Evolutionary conservation across 2,797 vertebrate species (phyloP).

Genomic region (Lepilemur ruficaudatus): DNA sequence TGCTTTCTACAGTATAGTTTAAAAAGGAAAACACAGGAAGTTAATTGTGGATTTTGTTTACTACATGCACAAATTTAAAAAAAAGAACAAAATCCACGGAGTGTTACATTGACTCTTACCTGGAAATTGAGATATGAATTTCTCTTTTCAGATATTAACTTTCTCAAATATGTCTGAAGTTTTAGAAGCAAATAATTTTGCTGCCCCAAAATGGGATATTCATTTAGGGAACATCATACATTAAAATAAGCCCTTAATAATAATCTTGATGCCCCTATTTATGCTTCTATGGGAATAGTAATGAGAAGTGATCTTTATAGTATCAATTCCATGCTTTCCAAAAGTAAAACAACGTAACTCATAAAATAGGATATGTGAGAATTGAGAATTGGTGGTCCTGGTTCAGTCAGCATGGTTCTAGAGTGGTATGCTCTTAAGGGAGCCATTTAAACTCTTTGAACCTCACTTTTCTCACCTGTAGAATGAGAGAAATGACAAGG

Average conservation of each 20-base stretch:
- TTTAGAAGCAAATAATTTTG: not conserved
- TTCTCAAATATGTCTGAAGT: slow-evolving; percentile 63
- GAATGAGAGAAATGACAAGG: not conserved
- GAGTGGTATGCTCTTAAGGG: not conserved
- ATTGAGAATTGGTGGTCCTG: not conserved
- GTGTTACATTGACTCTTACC: slow-evolving; percentile 80
- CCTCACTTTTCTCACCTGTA: not conserved
- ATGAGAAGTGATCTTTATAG: not conserved
- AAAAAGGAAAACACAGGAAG: slow-evolving; percentile 65
- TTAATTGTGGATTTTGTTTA: slow-evolving; percentile 76
- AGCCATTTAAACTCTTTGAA: not conserved
- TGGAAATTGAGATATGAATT: slow-evolving; percentile 78
- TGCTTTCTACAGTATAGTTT: slow-evolving; percentile 63
- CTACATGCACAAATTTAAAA: slow-evolving; percentile 70
- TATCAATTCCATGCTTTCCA: not conserved
- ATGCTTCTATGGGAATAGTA: not conserved
- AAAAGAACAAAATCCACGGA: slow-evolving; percentile 81
- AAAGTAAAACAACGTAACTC: not conserved
- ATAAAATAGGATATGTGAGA: not conserved
- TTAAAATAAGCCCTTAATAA: not conserved
- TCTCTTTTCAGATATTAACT: slow-evolving; percentile 79
- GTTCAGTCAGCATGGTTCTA: not conserved
- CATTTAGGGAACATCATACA: not conserved
- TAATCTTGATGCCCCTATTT: not conserved
- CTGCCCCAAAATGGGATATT: not conserved